A percentile compares a stretch with the other conserved stretches of the same genome.
Conservation (phyloP, 64 coral and sea anemone genomes). For the Hydrozoanthus tunicans region DNA sequence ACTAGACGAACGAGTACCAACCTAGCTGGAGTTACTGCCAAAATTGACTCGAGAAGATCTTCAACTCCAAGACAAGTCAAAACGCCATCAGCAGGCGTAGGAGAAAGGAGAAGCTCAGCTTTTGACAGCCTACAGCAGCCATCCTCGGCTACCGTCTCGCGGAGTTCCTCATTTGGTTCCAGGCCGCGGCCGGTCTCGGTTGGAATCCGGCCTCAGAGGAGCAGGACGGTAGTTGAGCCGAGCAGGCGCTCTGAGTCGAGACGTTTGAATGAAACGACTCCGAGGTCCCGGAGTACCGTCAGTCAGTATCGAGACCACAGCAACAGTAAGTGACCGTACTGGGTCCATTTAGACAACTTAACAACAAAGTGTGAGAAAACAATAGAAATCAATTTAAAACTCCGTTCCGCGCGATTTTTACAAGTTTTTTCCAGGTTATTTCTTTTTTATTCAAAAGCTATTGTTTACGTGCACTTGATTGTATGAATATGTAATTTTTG, state of each 20-base stretch:
- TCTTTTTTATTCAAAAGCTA: too few species aligned
- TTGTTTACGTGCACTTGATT: too few species aligned
- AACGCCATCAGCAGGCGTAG: neutral
- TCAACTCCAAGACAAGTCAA: conserved; percentile 30
- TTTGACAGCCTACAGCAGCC: neutral
- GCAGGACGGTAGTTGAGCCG: conserved; percentile 33
- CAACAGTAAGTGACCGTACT: neutral
- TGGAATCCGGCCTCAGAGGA: conserved; percentile 42
- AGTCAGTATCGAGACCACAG: neutral
- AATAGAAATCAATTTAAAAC: too few species aligned
- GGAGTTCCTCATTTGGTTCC: conserved; percentile 82
- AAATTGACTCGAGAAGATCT: conserved; percentile 43
- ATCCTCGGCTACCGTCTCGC: conserved; percentile 25
- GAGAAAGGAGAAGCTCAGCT: conserved; percentile 26
- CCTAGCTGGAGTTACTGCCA: conserved; percentile 6
- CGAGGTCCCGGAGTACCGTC: neutral
- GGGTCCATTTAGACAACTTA: too few species aligned
- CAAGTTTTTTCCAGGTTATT: too few species aligned
- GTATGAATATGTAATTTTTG: too few species aligned
- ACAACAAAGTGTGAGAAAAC: too few species aligned
- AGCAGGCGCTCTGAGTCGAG: conserved; percentile 6
- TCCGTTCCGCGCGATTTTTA: too few species aligned
- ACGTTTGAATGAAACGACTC: neutral
- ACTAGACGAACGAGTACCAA: conserved; percentile 23
- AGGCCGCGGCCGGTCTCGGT: conserved; percentile 24